phyloP scores from a whole-genome alignment of 2,797 vertebrate species.

The Urocyon cinereoargenteus region DNA sequence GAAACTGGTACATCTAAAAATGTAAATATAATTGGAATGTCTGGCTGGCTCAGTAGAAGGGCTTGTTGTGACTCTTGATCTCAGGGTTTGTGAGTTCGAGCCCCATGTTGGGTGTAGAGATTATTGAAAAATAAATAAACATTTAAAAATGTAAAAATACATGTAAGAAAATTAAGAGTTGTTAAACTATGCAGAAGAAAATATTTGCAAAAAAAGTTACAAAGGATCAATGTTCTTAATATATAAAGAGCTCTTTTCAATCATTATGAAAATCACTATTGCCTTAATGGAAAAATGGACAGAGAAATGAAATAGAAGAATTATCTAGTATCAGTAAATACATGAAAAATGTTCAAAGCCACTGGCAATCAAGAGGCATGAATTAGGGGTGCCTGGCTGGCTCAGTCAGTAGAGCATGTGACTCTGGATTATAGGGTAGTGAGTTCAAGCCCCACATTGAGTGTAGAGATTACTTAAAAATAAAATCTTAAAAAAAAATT shows the following conservation, averaged over 20 bases:
- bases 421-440: neutral
- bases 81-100: neutral
- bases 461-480: neutral
- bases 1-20: neutral
- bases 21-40: neutral
- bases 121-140: neutral
- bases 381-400: neutral
- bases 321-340: neutral
- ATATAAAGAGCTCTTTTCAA: neutral
- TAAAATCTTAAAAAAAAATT: neutral
- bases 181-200: neutral
- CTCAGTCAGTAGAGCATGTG: neutral
- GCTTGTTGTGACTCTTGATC: neutral
- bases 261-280: slow-evolving; percentile 28
- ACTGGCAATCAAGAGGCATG: neutral
- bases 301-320: neutral
- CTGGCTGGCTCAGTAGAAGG: neutral
- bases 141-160: neutral
- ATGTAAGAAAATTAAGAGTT: neutral
- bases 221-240: neutral
- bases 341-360: neutral
- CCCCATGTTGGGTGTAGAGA: neutral
- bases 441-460: neutral
- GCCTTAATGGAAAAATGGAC: neutral
- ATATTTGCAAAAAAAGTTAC: neutral